These are phyloP conservation scores for Brenthis ino DNA, from an alignment of 2,888 invertebrate species.

Conservation along the genomic window DNA sequence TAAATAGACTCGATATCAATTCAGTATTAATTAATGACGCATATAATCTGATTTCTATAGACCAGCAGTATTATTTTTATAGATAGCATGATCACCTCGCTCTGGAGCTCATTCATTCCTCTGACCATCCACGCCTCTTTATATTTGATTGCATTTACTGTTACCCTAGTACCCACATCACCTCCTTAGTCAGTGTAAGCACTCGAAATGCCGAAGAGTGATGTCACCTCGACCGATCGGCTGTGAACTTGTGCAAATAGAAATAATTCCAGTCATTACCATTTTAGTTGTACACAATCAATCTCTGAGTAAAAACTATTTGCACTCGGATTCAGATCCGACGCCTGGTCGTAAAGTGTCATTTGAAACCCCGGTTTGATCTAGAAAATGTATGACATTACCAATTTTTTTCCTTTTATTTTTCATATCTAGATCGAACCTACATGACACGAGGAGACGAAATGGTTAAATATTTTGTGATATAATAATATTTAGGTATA, in stretches of 20 bases:
- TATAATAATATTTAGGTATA: slow-evolving; percentile 38
- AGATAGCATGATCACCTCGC: slow-evolving; percentile 39
- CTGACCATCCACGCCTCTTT: slow-evolving; percentile 36
- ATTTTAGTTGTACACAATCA: slow-evolving; percentile 25
- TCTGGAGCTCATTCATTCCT: slow-evolving; percentile 32
- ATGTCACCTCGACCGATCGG: slow-evolving; percentile 55
- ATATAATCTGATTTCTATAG: slow-evolving; percentile 1
- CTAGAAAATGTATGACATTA: slow-evolving; percentile 40
- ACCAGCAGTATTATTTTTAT: slow-evolving; percentile 11
- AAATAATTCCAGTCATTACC: slow-evolving; percentile 25
- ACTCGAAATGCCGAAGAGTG: slow-evolving; percentile 80
- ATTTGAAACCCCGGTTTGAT: slow-evolving; percentile 49
- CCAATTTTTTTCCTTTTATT: slow-evolving; percentile 23
- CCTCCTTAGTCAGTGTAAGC: slow-evolving; percentile 74
- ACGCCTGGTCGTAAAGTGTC: slow-evolving; percentile 34
- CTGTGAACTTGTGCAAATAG: slow-evolving; percentile 44
- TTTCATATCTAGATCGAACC: slow-evolving; percentile 53
- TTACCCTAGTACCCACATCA: slow-evolving; percentile 70
- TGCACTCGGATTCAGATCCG: slow-evolving; percentile 27
- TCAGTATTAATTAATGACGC: background rate
- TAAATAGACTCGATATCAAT: too few species aligned
- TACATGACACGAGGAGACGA: slow-evolving; percentile 52
- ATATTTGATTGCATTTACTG: slow-evolving; percentile 44
- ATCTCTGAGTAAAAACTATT: slow-evolving; percentile 13
- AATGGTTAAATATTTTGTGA: slow-evolving; percentile 49